phyloP scores from a whole-genome alignment of 2,113 vertebrate species.

The Laticauda laticaudata region DNA sequence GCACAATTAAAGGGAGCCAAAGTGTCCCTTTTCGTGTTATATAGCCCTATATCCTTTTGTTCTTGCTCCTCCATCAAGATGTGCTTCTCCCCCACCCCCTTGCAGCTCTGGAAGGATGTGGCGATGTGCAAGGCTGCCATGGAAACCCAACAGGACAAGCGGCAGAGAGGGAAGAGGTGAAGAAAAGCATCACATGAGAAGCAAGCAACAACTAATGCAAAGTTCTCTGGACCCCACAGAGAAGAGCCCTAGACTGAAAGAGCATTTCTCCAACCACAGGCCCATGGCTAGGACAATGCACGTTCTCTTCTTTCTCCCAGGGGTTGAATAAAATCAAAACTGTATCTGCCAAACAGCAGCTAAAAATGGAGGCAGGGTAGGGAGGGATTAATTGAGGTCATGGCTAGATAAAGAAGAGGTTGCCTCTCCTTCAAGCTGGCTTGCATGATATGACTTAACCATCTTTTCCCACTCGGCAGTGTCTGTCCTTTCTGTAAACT shows the following conservation, averaged over 20 bases:
- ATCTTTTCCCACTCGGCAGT: background rate
- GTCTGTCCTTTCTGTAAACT: background rate
- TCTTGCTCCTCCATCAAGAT: slow-evolving; percentile 55
- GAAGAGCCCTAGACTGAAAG: background rate
- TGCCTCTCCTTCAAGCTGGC: background rate
- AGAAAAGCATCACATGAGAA: slow-evolving; percentile 36
- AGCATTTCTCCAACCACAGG: background rate
- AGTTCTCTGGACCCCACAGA: background rate
- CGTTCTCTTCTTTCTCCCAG: background rate
- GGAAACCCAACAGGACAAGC: slow-evolving; percentile 63
- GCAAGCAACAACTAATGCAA: background rate
- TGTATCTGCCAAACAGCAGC: background rate
- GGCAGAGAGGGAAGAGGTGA: slow-evolving; percentile 47
- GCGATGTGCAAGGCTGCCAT: slow-evolving; percentile 63
- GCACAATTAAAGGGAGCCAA: slow-evolving; percentile 48
- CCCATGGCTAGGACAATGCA: background rate
- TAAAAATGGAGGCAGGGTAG: background rate
- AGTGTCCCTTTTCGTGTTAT: background rate
- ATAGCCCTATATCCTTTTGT: background rate
- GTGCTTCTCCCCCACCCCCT: slow-evolving; percentile 23
- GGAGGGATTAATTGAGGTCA: background rate
- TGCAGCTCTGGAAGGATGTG: slow-evolving; percentile 47
- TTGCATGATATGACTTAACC: background rate
- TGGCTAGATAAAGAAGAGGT: background rate
- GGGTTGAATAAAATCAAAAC: background rate